Evolutionary conservation across 2,888 invertebrate genomes (phyloP), one percentile per base, ranked within the genome.

Genomic region (Folsomia manolachei): DNA sequence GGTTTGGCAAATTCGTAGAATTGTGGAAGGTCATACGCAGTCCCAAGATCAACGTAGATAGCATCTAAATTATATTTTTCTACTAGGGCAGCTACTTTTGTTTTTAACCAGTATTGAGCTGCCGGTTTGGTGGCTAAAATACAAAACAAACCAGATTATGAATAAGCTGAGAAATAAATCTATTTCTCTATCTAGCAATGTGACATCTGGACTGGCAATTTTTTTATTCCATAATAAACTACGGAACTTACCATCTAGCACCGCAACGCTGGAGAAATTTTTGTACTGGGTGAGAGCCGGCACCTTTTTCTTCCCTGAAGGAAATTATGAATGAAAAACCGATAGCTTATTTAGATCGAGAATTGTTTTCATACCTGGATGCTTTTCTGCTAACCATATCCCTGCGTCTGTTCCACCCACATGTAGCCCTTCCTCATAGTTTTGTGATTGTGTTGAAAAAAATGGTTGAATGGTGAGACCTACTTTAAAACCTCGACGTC

Each of bases 401-500:
- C 75, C 77, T 66, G 27, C 66, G 39, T 39, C 39, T 4, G 4
- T 39, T 4, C 26, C 70, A 53, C 64, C 71, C 27, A 65, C 63
- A 9, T 88, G 87, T 0, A 94, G 91, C 0, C 93, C 90, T 80
- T 92, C 90, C 69, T 89, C 89, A 82, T 95, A 95, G 81, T 91
- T 93, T 1, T 85, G 85, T 77, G 95, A 94, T 81, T 94, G 93
- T 0, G 94, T 93, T 68, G 84, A 83, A 39, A 95, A 90, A 82
- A 93, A 96, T 0, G 96, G 95, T 82, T 95, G 94, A 0, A 95
- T 88, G n/a, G 93, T 91, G 78, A 96, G 89, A 0, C 91, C 92
- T 18, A 96, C 90, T 82, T 92, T 89, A 78, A 95, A 96, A 0
- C 94, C 39, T 39, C 39, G 39, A 39, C 14, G 14, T 39, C 39